Conservation (phyloP, 2,113 vertebrate genomes). For the Fulmarus glacialis region DNA sequence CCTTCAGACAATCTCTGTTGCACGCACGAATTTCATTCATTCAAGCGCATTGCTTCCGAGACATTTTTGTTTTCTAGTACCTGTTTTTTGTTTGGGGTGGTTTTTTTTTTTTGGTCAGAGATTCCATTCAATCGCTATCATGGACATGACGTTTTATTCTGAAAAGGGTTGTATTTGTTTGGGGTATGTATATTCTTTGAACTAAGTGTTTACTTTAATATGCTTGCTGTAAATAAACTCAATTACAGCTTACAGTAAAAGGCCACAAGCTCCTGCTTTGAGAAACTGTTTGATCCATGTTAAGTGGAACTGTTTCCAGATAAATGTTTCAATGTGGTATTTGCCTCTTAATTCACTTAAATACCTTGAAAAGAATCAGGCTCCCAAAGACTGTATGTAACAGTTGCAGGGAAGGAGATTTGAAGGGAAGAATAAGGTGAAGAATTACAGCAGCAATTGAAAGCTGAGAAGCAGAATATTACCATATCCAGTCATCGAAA, state of each 20-base stretch:
- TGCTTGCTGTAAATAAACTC: neutral
- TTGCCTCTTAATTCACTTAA: neutral
- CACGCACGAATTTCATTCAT: neutral
- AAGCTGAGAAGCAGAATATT: neutral
- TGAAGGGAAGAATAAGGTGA: neutral
- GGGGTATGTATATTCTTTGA: neutral
- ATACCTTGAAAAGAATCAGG: neutral
- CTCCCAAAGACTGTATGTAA: neutral
- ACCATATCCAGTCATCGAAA: neutral
- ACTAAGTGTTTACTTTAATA: neutral
- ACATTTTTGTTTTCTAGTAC: neutral
- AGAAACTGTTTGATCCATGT: neutral
- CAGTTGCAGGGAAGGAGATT: neutral
- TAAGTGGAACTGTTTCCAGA: neutral
- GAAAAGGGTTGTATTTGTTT: neutral
- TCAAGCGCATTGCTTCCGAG: neutral
- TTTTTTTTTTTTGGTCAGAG: neutral
- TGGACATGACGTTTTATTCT: neutral
- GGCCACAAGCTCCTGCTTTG: neutral
- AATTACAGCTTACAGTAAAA: neutral
- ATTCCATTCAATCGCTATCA: neutral
- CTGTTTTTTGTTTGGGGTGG: neutral
- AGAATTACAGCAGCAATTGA: neutral
- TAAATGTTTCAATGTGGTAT: neutral
- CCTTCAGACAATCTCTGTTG: neutral